Evolutionary conservation across 2,888 invertebrate genomes (phyloP), one percentile per base, ranked within the genome.

Genomic region (Sminthurinus aureus): DNA sequence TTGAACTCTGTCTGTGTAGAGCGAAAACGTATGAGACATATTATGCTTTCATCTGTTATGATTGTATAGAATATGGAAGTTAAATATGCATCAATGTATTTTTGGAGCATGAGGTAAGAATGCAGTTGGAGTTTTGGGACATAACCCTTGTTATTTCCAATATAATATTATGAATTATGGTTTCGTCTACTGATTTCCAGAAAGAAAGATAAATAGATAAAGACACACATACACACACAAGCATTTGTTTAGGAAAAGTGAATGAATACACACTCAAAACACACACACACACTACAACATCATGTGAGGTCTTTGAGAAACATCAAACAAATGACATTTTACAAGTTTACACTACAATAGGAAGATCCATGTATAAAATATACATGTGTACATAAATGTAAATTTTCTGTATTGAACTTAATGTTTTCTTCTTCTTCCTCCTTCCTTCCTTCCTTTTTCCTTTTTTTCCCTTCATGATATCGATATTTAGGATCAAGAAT

Each of bases 261-360:
- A 74, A 74, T 74, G 74, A 26, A 74, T 24, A 11, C 12, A 74
- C 74, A 74, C 74, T 22, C 24, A 24, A 24, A 15, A 74, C 6
- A 20, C 74, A 74, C 38, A 74, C 50, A 75, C 73, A 24, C 73
- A 75, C 51, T 15, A 51, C 9, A 20, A 51, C 81, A 74, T 22
- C 74, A 51, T 81, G 81, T 81, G 81, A 73, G 81, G 81, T 81
- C 81, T 66, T 64, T 51, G 38, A 79, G 79, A 51, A 52, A 81
- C 74, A 52, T 81, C 38, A 64, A 74, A n/a, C 24, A 81, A 81
- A 66, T 81, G 81, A 81, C 81, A 81, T 75, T 81, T 81, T 80
- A 75, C 75, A 81, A 58, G 75, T 24, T 81, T 74, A 13, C 9
- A 15, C 13, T 22, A 79, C 79, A 79, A 79, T 79, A 38, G 79